Evolutionary conservation across 2,113 vertebrate species (phyloP).

Genomic region (Thryonomys swinderianus): DNA sequence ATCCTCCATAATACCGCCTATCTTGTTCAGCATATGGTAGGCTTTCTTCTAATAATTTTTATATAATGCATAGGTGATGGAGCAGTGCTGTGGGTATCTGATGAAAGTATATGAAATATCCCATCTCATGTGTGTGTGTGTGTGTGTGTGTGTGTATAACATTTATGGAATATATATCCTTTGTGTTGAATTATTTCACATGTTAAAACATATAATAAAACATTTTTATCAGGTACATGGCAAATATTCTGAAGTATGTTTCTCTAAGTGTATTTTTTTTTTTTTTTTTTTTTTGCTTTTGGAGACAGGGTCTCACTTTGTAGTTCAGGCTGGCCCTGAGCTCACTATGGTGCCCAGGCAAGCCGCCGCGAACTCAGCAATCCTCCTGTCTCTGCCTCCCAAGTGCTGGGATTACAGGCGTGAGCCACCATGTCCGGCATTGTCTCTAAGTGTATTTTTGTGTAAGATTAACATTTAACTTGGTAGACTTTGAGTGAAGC

Average conservation of each 20-base stretch:
- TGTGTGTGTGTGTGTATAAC: neutral
- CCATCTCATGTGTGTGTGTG: neutral
- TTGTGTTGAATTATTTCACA: neutral
- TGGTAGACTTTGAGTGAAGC: neutral
- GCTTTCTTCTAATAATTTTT: neutral
- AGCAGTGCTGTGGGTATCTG: neutral
- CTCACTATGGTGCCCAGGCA: no score
- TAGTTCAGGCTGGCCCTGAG: no score
- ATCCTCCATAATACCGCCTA: neutral
- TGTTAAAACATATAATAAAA: neutral
- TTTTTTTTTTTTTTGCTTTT: no score
- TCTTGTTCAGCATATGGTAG: neutral
- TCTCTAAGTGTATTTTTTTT: neutral
- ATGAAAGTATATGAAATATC: neutral
- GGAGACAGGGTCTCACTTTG: no score
- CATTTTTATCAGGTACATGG: neutral
- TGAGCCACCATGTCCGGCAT: no score
- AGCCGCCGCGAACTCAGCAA: no score
- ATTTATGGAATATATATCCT: neutral
- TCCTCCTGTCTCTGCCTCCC: no score
- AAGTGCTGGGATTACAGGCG: no score
- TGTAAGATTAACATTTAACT: neutral
- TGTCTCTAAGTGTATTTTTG: neutral
- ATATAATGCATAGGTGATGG: neutral
- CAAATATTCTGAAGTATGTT: neutral